Conservation (phyloP, 2,888 invertebrate species). For the Lomographa bimaculata region DNA sequence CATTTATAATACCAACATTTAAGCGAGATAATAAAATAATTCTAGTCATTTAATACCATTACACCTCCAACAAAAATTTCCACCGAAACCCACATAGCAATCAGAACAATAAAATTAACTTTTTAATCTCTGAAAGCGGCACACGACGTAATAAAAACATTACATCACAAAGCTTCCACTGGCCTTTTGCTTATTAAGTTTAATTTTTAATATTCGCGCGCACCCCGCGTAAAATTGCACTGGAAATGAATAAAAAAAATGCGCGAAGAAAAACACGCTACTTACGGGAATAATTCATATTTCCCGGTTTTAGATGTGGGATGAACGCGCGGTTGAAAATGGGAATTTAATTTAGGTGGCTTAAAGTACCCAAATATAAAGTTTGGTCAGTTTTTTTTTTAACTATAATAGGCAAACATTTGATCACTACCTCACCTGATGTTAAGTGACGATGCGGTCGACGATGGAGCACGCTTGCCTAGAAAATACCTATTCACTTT, state of each 20-base stretch:
- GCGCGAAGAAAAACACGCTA: constrained; percentile 50
- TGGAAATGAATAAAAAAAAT: constrained; percentile 49
- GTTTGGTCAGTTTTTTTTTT: no score
- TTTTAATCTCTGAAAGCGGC: constrained; percentile 28
- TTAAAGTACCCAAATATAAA: no score
- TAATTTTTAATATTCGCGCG: constrained; percentile 81
- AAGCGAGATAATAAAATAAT: no score
- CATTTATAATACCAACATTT: no score
- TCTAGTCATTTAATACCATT: no score
- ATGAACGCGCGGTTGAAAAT: constrained; percentile 17
- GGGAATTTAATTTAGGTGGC: constrained; percentile 15
- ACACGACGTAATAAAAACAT: constrained; percentile 32
- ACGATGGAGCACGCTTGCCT: no score
- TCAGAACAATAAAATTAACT: constrained; percentile 27
- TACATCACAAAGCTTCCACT: constrained; percentile 44
- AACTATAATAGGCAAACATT: no score
- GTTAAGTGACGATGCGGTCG: no score
- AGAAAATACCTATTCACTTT: no score
- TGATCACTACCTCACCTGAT: no score
- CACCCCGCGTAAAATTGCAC: constrained; percentile 78
- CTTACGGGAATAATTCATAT: constrained; percentile 39
- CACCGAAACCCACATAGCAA: constrained; percentile 4
- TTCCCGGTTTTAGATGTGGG: constrained; percentile 26
- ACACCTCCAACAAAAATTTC: no score
- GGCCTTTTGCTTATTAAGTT: constrained; percentile 74